Conservation (phyloP, 1,140 invertebrate genomes). For the Lepidotrigona ventralis region DNA sequence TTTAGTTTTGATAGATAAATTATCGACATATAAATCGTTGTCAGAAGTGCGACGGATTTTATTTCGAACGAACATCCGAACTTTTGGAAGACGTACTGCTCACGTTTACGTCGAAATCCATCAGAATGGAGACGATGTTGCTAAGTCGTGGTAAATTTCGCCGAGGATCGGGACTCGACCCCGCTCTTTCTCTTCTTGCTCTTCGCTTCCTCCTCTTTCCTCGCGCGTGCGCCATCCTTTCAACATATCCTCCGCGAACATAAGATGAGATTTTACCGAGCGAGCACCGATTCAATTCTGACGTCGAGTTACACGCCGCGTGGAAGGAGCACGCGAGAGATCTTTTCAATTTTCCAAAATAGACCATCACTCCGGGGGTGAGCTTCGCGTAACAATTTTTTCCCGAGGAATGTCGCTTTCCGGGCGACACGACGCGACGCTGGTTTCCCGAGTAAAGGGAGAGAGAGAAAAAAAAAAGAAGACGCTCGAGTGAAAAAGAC, state of each 20-base stretch:
- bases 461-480: background rate
- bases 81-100: too few relatives aligned
- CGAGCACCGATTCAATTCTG: conserved; percentile 17
- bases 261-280: conserved; percentile 10
- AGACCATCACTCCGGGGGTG: background rate
- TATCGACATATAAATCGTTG: too few relatives aligned
- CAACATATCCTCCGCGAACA: background rate
- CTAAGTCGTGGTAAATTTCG: too few relatives aligned
- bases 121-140: too few relatives aligned
- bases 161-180: too few relatives aligned
- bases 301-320: conserved; percentile 4
- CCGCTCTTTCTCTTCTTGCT: too few relatives aligned
- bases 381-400: background rate
- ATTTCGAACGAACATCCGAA: too few relatives aligned
- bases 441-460: background rate
- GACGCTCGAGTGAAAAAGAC: background rate
- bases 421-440: background rate
- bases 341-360: conserved; percentile 28
- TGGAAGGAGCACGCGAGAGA: background rate
- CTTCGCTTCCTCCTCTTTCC: too few relatives aligned
- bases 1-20: too few relatives aligned
- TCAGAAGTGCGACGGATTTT: too few relatives aligned
- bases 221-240: background rate
- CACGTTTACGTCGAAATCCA: too few relatives aligned
- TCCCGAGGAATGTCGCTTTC: background rate